These are phyloP conservation scores for Apolygus lucorum DNA, from an alignment of 1,140 invertebrate genomes.

Conservation along the genomic window DNA sequence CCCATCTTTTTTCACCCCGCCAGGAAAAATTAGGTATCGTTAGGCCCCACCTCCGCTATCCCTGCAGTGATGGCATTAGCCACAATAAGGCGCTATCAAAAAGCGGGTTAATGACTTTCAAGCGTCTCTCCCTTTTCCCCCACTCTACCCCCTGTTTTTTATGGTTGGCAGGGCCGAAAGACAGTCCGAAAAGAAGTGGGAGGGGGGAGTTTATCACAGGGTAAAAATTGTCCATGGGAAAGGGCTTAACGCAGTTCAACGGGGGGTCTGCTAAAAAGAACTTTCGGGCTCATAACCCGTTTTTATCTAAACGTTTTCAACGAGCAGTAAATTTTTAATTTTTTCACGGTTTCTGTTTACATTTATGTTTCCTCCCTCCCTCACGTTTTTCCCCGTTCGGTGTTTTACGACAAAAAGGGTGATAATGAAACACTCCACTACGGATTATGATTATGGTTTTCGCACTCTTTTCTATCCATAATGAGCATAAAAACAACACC, in stretches of 20 bases:
- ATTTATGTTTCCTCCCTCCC: not conserved
- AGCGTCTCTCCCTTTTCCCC: not conserved
- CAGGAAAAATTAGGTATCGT: not conserved
- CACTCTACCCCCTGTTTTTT: not conserved
- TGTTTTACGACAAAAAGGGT: no score
- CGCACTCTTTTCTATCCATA: no score
- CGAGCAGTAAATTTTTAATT: not conserved
- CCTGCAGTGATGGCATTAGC: not conserved
- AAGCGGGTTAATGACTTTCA: not conserved
- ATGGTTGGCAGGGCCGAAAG: not conserved
- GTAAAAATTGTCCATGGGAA: not conserved
- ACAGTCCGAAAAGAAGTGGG: not conserved
- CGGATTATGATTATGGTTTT: no score
- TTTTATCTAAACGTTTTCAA: constrained; percentile 11
- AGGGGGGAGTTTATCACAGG: constrained; percentile 1
- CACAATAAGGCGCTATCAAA: constrained; percentile 3
- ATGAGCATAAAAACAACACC: no score
- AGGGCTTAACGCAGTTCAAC: not conserved
- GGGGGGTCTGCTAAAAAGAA: not conserved
- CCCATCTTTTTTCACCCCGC: no score
- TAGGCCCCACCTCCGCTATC: not conserved
- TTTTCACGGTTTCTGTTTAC: no score
- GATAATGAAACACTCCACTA: no score
- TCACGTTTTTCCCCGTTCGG: no score
- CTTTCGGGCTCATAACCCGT: not conserved